Conservation (phyloP, 2,888 invertebrate genomes). For the Liposcelis brunnea region DNA sequence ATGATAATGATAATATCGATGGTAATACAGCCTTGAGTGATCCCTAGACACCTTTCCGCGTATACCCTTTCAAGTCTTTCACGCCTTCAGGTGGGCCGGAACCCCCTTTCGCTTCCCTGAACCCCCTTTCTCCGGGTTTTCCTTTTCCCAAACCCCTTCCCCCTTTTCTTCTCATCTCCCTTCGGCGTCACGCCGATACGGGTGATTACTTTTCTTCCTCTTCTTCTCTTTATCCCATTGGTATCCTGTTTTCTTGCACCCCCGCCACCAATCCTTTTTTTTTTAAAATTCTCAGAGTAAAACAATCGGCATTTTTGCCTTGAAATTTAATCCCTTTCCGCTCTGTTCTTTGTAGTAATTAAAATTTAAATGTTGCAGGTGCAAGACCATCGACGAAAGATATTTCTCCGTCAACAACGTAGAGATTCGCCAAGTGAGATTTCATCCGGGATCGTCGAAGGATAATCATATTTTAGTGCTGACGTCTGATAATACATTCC, state of each 20-base stretch:
- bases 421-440: constrained; percentile 56
- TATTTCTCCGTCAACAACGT: constrained; percentile 49
- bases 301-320: constrained; percentile 4
- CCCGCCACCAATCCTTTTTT: background rate
- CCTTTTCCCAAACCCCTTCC: too few species aligned
- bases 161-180: constrained; percentile 6
- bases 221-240: constrained; percentile 3
- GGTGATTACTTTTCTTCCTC: background rate
- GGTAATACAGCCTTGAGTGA: too few species aligned
- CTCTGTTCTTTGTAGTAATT: too few species aligned
- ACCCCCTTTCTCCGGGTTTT: constrained; percentile 1
- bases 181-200: background rate
- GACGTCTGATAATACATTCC: constrained; percentile 70
- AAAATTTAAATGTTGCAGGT: constrained; percentile 32
- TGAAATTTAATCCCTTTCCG: background rate
- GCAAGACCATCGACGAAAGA: constrained; percentile 52
- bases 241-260: constrained; percentile 1
- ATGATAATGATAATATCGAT: constrained; percentile 8
- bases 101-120: constrained; percentile 10
- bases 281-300: constrained; percentile 6
- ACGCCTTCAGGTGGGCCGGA: background rate
- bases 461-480: constrained; percentile 63
- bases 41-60: too few species aligned
- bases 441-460: constrained; percentile 69
- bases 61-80: too few species aligned